Evolutionary conservation across 2,113 vertebrate species (phyloP), one percentile per base, ranked within the genome.

Genomic region (Mustela nigripes): DNA sequence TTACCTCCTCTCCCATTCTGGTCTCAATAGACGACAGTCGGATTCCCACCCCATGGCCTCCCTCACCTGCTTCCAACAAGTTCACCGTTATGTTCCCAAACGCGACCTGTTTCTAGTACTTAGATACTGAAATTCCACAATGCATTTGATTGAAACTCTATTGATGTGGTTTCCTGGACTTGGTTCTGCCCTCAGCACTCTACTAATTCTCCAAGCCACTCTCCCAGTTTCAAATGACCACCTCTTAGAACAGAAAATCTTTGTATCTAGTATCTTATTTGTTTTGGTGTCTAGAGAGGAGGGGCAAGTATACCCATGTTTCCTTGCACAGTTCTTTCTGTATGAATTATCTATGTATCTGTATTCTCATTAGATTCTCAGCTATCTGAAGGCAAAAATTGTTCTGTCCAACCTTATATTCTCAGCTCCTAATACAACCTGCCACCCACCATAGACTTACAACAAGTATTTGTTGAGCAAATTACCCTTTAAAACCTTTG

Each of bases 321-420:
- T 73, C 74, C 53, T 80, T 11, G 33, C 65, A 53, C 11, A 53
- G 16, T 74, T 85, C 56, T 96, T 12, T 79, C 18, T 62, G 3
- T 31, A 82, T 67, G 60, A 53, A 48, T 36, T 83, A 48, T 73
- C 45, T 62, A 19, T n/a, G 4, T 36, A 6, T 91, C 3, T 80
- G 33, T 81, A 80, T 89, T 95, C 56, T 58, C 36, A 67, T 81
- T 65, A 88, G 92, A 79, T 28, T 91, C 50, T 78, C 62, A 62
- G 26, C 50, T 91, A 45, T 16, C 78, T 89, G 53, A 79, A 33
- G 31, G 76, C 16, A 79, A 82, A 60, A 89, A 28, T 22, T 56
- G 18, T 89, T 76, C 63, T 63, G 28, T 71, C 33, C 28, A 89
- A 45, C 81, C 79, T 84, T 65, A 21, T 60, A 65, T 67, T n/a